Evolutionary conservation across 2,797 vertebrate species (phyloP), one percentile per base, ranked within the genome.

Genomic region (Natrix natrix): DNA sequence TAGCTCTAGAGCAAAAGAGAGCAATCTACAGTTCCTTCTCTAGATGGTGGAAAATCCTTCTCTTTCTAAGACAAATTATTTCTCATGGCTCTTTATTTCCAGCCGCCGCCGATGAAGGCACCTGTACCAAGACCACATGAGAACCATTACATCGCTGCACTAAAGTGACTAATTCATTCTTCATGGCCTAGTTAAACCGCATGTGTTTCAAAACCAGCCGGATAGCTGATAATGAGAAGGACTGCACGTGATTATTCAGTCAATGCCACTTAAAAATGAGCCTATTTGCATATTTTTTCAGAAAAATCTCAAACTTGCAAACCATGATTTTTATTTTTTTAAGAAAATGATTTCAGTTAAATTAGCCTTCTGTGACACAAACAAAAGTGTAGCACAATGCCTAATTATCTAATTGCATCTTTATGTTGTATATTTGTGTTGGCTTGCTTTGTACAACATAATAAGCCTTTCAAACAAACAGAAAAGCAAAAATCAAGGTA

Each of bases 151-250:
- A 96, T 96, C 52, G 90, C 89, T 91, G 91, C 54, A 78, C 69
- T 95, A 92, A 95, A 95, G 90, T 92, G n/a, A 92, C 89, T 95
- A 95, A 95, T 90, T 94, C 92, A 90, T 94, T 88, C 93, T 96
- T 95, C 96, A 95, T 95, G 96, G 91, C 92, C 90, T 90, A 92
- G 88, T 97, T 96, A 96, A 96, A 95, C 91, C 0, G 0, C 60
- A 95, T 95, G 78, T 93, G 96, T 96, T 96, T 94, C 95, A 95
- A 95, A 90, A 86, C 88, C 89, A 95, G 92, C 92, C 90, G 91
- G 90, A 86, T 0, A 96, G 90, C 94, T 96, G 95, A 95, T 92
- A 92, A 63, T 90, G 59, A 61, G 16, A 43, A 52, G 37, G 88
- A 83, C 32, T 88, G 17, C 74, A 91, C 92, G 24, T 88, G 60